Evolutionary conservation across 2,888 invertebrate genomes (phyloP).

Genomic region (Netelia fuscicornis): DNA sequence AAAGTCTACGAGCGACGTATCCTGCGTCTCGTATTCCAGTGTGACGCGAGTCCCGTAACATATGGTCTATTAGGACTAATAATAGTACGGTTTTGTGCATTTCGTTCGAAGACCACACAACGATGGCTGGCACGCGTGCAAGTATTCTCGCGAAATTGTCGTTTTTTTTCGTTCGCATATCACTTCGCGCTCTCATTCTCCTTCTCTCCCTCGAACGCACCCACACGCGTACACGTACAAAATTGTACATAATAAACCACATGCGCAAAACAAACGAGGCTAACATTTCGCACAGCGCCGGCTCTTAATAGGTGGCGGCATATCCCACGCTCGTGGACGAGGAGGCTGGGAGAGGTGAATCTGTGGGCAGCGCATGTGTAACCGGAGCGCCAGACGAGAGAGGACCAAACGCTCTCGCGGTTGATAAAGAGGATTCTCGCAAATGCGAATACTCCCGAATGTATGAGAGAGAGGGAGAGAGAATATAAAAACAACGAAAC

Average conservation of each 20-base stretch:
- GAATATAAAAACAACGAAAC: slow-evolving; percentile 34
- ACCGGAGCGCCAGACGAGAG: slow-evolving; percentile 50
- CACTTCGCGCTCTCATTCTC: slow-evolving; percentile 2
- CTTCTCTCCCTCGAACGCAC: slow-evolving; percentile 18
- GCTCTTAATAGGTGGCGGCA: slow-evolving; percentile 44
- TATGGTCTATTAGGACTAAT: slow-evolving; percentile 84
- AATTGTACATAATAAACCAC: slow-evolving; percentile 13
- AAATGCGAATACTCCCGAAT: slow-evolving; percentile 5
- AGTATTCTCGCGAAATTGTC: neutral
- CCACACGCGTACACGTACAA: neutral
- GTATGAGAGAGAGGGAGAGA: neutral
- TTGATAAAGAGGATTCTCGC: slow-evolving; percentile 43
- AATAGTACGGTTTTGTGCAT: slow-evolving; percentile 74
- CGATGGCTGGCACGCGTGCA: slow-evolving; percentile 11
- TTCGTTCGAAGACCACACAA: slow-evolving; percentile 44
- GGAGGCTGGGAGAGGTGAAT: slow-evolving; percentile 26
- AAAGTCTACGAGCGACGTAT: slow-evolving; percentile 42
- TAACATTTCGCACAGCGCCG: slow-evolving; percentile 15
- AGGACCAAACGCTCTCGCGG: slow-evolving; percentile 13
- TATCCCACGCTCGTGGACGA: slow-evolving; percentile 5
- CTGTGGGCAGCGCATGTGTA: slow-evolving; percentile 41
- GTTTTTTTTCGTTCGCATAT: slow-evolving; percentile 10
- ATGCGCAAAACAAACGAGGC: slow-evolving; percentile 32
- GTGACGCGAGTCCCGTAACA: slow-evolving; percentile 75
- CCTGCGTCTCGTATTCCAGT: slow-evolving; percentile 44